Evolutionary conservation across 2,797 vertebrate species (phyloP), one percentile per base, ranked within the genome.

Genomic region (Vespertilio murinus): DNA sequence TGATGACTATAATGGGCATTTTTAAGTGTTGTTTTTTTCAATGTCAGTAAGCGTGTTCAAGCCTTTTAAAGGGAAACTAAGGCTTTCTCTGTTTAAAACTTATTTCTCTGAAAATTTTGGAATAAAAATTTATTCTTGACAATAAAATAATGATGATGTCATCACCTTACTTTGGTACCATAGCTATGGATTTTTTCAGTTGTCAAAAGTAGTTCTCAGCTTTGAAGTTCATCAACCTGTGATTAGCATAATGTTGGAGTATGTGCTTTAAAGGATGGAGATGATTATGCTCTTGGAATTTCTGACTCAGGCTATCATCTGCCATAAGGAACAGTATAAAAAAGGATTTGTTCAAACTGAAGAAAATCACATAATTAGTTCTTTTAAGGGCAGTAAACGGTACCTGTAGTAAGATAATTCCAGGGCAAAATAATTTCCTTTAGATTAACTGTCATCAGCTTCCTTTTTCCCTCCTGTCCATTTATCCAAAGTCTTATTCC

Each of bases 351-450:
- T 78, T 93, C 20, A 83, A 52, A 86, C 30, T 7, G 45, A 82
- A 30, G 71, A 64, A 91, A 93, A 86, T 59, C 40, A 56, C 33
- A 45, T 93, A 79, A 78, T 93, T 91, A 47, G 79, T 59, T 91
- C 47, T 91, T 88, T 85, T 69, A 52, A 91, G 38, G 23, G 23
- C 59, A 59, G 33, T 88, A 89, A 83, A 56, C 61, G 38, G n/a
- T 49, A 0, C 35, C 56, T 70, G 28, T 54, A 83, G 6, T 82
- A 69, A 92, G 38, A 87, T 87, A 84, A 95, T 80, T 86, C 77
- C 70, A 90, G 87, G 52, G 78, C 71, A 80, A 70, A 90, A 90
- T 70, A 82, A 8, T 42, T 86, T 91, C 35, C 30, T 90, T 17
- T 74, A 82, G 42, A 89, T 81, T 54, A 73, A n/a, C 64, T 28